A percentile compares a stretch with the other conserved stretches of the same genome.
Evolutionary conservation across 2,113 vertebrate species (phyloP).

Genomic region (Heterochromis multidens): DNA sequence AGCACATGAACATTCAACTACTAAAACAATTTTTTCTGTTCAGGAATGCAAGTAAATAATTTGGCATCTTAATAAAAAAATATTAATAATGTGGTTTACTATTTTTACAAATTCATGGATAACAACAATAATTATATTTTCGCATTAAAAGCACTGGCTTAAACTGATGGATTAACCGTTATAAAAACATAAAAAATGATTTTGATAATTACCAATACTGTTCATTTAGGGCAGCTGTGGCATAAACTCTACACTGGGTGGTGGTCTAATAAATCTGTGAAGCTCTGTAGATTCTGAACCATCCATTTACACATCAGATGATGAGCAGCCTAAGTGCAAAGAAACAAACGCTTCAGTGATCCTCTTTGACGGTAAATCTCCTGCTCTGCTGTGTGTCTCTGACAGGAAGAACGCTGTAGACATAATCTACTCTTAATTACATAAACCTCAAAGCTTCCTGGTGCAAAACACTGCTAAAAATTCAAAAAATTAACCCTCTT

Average conservation of each 20-base stretch:
- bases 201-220: too few relatives aligned
- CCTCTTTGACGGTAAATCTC: too few relatives aligned
- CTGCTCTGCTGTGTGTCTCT: too few relatives aligned
- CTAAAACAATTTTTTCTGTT: not conserved
- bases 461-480: not conserved
- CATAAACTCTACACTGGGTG: not conserved
- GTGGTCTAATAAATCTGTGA: not conserved
- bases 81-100: too few relatives aligned
- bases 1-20: not conserved
- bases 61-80: too few relatives aligned
- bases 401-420: too few relatives aligned
- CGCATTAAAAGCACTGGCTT: too few relatives aligned
- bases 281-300: not conserved
- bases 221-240: not conserved
- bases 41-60: not conserved
- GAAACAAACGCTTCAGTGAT: too few relatives aligned
- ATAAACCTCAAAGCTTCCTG: not conserved
- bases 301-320: not conserved
- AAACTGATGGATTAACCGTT: too few relatives aligned
- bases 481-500: not conserved
- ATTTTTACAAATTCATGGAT: not conserved
- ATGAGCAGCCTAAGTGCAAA: too few relatives aligned
- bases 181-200: too few relatives aligned
- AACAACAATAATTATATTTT: too few relatives aligned
- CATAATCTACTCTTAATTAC: not conserved